phyloP scores from a whole-genome alignment of 1,140 invertebrate species.

The Drosophila prosaltans region DNA sequence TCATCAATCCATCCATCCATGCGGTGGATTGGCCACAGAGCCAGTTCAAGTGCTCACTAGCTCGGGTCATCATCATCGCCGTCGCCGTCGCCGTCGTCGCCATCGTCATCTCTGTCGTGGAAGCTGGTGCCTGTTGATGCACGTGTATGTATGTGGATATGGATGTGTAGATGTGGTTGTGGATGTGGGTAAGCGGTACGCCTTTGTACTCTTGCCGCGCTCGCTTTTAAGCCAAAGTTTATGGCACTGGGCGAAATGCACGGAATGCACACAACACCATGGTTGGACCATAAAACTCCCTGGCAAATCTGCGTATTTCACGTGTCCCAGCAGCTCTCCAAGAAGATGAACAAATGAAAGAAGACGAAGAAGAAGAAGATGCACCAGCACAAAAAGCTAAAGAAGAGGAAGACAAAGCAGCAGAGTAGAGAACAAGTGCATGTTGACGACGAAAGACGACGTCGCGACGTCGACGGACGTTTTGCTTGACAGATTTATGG shows the following conservation, averaged over 20 bases:
- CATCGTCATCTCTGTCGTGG: background rate
- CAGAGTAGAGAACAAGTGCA: slow-evolving; percentile 73
- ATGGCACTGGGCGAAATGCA: slow-evolving; percentile 76
- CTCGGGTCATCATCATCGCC: slow-evolving; percentile 63
- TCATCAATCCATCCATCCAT: slow-evolving; percentile 78
- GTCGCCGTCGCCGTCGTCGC: background rate
- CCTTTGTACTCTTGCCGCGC: slow-evolving; percentile 63
- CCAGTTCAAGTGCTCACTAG: slow-evolving; percentile 78
- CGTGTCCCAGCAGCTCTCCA: slow-evolving; percentile 72
- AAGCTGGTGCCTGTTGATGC: slow-evolving; percentile 18
- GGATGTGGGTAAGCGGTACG: slow-evolving; percentile 6
- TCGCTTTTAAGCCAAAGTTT: slow-evolving; percentile 74
- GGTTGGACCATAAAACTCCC: slow-evolving; percentile 74
- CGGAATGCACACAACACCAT: slow-evolving; percentile 64
- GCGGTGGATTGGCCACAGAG: slow-evolving; percentile 37
- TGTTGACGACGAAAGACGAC: slow-evolving; percentile 48
- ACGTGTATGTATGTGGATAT: slow-evolving; percentile 36
- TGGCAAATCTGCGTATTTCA: slow-evolving; percentile 80
- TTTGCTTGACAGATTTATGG: slow-evolving; percentile 78
- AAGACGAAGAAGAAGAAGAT: background rate
- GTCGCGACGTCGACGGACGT: slow-evolving; percentile 47
- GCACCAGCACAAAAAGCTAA: too few relatives aligned
- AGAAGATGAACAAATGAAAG: slow-evolving; percentile 33
- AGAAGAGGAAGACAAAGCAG: background rate
- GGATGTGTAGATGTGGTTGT: slow-evolving; percentile 23